Evolutionary conservation across 1,140 invertebrate species (phyloP), one percentile per base, ranked within the genome.

Genomic region (Hydropsyche tenuis): DNA sequence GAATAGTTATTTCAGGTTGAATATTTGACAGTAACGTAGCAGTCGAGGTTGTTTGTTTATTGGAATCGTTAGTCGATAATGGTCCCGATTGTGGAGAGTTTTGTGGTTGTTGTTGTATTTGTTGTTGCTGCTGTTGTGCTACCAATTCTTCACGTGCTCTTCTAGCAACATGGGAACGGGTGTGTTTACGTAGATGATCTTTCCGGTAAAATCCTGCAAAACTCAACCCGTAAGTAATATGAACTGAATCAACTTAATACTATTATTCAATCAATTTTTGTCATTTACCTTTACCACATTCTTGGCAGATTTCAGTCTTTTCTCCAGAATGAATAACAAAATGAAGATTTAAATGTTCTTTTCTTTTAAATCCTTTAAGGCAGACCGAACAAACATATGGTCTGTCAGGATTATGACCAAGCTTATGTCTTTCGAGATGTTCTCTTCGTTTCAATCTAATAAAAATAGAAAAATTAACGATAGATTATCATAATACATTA

Each of bases 301-400:
- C 81, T 9, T 75, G 80, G 76, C 89, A 91, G 30, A 90, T 88
- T 81, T 94, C 91, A 1, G 91, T 92, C 82, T 94, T 94, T 78
- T 93, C 90, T 18, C 91, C 92, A 3, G 91, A 92, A 81, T 93
- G 92, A 79, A 93, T 93, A 66, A 93, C 91, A 76, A 90, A 90
- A 82, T 94, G 92, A 46, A 93, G 83, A 82, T 92, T 92, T 68
- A 94, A 83, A 79, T 94, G 92, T 78, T 94, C 92, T 82, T 93
- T 92, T 56, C 92, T 85, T 81, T 94, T 93, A 82, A 93, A 94
- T 2, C 89, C 90, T 81, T 94, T 93, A 82, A 89, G 87, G 80
- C 92, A 94, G 11, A 92, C 89, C 16, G 88, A 87, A 82, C 92
- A 94, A 12, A 91, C 90, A 79, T 90, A 93, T 0, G 92, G 92